Evolutionary conservation across 2,113 vertebrate genomes (phyloP).

Genomic region (Brachyhypopomus gauderio): DNA sequence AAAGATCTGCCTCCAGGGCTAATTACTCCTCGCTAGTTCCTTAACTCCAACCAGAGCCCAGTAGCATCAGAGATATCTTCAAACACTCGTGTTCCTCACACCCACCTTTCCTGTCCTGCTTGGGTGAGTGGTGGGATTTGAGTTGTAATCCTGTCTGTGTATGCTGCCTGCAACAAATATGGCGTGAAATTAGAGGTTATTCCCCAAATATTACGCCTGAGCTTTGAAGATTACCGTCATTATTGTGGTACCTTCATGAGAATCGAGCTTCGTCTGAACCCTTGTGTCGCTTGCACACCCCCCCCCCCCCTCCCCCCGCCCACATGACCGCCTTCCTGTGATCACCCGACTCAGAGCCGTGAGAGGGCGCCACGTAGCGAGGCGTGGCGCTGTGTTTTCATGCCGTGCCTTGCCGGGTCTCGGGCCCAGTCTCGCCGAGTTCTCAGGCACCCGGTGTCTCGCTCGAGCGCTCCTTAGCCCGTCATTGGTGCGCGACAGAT

Average conservation of each 20-base stretch:
- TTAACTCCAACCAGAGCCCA: slow-evolving; percentile 32
- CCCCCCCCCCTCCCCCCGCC: neutral
- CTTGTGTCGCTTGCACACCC: slow-evolving; percentile 33
- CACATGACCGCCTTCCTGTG: slow-evolving; percentile 5
- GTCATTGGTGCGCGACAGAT: slow-evolving; percentile 64
- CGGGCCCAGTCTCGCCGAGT: slow-evolving; percentile 6
- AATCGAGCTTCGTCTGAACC: slow-evolving; percentile 46
- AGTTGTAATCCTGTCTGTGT: slow-evolving; percentile 73
- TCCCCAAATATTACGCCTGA: slow-evolving; percentile 55
- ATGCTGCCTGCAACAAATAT: slow-evolving; percentile 76
- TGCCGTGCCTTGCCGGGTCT: slow-evolving; percentile 39
- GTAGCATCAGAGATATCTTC: slow-evolving; percentile 43
- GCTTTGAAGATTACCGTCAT: slow-evolving; percentile 61
- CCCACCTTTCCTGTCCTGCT: slow-evolving; percentile 8
- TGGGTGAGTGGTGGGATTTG: slow-evolving; percentile 70
- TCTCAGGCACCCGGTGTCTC: neutral
- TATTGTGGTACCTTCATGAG: slow-evolving; percentile 30
- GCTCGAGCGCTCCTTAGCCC: slow-evolving; percentile 35
- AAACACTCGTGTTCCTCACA: slow-evolving; percentile 54
- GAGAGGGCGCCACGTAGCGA: slow-evolving; percentile 22
- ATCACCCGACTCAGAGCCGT: slow-evolving; percentile 2
- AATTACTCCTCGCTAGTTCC: slow-evolving; percentile 84
- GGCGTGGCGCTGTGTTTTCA: slow-evolving; percentile 22
- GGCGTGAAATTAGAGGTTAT: slow-evolving; percentile 79
- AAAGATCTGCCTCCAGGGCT: slow-evolving; percentile 86